These are phyloP conservation scores for Argyrosomus japonicus DNA, from an alignment of 2,113 vertebrate genomes.

Conservation along the genomic window DNA sequence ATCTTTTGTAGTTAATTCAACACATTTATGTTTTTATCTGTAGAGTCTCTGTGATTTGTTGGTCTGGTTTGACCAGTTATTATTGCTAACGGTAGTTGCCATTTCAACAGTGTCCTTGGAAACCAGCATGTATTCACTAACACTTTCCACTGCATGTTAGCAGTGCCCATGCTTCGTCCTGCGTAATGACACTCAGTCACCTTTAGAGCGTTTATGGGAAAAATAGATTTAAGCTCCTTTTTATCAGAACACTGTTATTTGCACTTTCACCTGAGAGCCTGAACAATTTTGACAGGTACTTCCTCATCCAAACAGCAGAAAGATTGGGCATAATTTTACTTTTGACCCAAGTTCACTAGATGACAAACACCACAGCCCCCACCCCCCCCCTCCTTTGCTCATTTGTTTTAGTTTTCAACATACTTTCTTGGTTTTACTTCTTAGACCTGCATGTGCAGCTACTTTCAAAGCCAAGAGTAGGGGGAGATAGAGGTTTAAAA, in stretches of 20 bases:
- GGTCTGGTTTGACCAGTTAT: conserved; percentile 54
- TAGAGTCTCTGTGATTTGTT: background rate
- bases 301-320: conserved; percentile 62
- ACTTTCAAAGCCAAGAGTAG: conserved; percentile 81
- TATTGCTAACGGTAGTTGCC: conserved; percentile 39
- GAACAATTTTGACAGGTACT: conserved; percentile 56
- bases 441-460: conserved; percentile 73
- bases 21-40: conserved; percentile 1
- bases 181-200: conserved; percentile 1
- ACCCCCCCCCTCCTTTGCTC: background rate
- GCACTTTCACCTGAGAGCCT: conserved; percentile 69
- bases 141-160: background rate
- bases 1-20: background rate
- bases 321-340: conserved; percentile 62
- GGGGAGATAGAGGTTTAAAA: conserved; percentile 79
- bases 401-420: conserved; percentile 73
- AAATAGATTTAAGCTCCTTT: conserved; percentile 29
- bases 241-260: conserved; percentile 60
- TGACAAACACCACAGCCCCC: conserved; percentile 48
- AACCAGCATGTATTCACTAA: conserved; percentile 45
- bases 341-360: conserved; percentile 59
- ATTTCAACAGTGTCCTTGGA: conserved; percentile 59
- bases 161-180: conserved; percentile 6
- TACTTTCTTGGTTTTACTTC: conserved; percentile 70
- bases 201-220: conserved; percentile 29